Evolutionary conservation across 2,888 invertebrate species (phyloP), one percentile per base, ranked within the genome.

Genomic region (Diachrysia chrysitis): DNA sequence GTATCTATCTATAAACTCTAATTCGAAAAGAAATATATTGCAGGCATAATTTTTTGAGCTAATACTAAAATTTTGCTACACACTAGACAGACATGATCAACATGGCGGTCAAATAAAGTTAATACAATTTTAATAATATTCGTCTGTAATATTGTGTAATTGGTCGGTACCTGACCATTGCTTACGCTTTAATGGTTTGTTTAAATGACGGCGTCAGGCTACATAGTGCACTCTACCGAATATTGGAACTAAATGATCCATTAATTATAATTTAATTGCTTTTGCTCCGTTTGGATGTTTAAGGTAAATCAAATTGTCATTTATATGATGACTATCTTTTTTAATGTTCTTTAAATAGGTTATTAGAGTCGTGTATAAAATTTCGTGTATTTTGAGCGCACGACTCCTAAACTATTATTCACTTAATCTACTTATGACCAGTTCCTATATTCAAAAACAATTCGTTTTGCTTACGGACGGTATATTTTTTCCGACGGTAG

Each of bases 161-260:
- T 66, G 54, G 17, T 46, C 12, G 51, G 51, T 54, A 46, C 37
- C n/a, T 56, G 51, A 48, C 35, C 61, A 23, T 56, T 62, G 62
- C 53, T 73, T 57, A 58, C 66, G 10, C 46, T 14, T 10, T 19
- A 32, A 42, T 56, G 19, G 32, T 56, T 64, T 58, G 60, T 64
- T 67, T 57, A 42, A 74, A 73, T 23, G 63, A 78, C 68, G 74
- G 63, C 67, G 74, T 55, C 63, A 73, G 21, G 25, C 51, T 51
- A 42, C 10, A 9, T 19, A 21, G 48, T 21, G 10, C 12, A 21
- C 21, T 61, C 54, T 37, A 54, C 63, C 60, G 46, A 54, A 42
- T 61, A 61, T 58, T 46, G 23, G 53, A 53, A 54, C 56, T 55
- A 62, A 74, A 75, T 67, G 63, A 63, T 59, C 58, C 78, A 46